A percentile compares a stretch with the other conserved stretches of the same genome.
phyloP scores from a whole-genome alignment of 2,797 vertebrate species.

The Kryptopterus vitreolus region DNA sequence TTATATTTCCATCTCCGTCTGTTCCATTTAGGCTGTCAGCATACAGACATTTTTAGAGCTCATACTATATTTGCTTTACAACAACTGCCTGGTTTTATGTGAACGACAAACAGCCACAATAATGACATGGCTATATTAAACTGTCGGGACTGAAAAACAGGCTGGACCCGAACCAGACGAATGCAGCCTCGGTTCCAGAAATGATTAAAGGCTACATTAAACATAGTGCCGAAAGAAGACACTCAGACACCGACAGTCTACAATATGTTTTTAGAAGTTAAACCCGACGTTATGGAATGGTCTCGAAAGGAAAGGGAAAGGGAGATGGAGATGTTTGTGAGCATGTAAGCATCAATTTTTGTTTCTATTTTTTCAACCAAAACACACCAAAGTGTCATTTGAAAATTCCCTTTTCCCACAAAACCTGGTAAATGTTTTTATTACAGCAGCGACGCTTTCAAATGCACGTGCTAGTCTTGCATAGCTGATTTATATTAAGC shows the following conservation, averaged over 20 bases:
- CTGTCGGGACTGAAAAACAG: background rate
- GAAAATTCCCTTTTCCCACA: no score
- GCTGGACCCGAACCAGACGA: background rate
- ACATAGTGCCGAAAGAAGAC: background rate
- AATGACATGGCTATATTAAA: background rate
- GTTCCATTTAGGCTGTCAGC: background rate
- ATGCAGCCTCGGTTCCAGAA: background rate
- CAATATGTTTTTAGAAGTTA: background rate
- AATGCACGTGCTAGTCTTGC: no score
- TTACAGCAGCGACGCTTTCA: background rate
- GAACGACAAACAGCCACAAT: background rate
- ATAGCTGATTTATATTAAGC: background rate
- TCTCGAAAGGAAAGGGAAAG: background rate
- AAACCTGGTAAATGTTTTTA: background rate
- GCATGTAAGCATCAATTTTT: background rate
- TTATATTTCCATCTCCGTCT: background rate
- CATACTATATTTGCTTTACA: background rate
- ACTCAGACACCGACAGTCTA: background rate
- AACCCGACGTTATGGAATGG: background rate
- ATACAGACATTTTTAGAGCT: background rate
- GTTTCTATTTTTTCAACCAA: background rate
- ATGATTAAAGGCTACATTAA: background rate
- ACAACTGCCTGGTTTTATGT: background rate
- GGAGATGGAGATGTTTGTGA: no score
- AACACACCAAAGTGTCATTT: background rate